Evolutionary conservation across 92 coral and sea anemone species (phyloP).

Genomic region (Chrysogorgia sp.): DNA sequence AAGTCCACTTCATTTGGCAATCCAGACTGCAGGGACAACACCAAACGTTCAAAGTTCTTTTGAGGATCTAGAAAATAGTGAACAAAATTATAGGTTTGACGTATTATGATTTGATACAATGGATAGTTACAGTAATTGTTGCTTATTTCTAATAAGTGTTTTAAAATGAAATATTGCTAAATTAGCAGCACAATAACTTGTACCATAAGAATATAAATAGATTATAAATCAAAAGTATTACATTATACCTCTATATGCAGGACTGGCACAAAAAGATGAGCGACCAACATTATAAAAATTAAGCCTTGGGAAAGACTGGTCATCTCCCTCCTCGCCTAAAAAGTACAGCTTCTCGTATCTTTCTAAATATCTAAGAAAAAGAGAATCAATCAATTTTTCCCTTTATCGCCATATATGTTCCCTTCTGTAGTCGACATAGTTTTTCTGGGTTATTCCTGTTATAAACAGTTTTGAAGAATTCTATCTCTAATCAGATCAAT

Average conservation of each 20-base stretch:
- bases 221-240: not conserved
- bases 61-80: slow-evolving; percentile 60
- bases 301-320: slow-evolving; percentile 45
- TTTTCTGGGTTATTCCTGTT: no score
- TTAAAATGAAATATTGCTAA: no score
- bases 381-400: not conserved
- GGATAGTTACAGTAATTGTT: no score
- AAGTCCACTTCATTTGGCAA: slow-evolving; percentile 98
- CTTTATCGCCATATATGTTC: no score
- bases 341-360: slow-evolving; percentile 89
- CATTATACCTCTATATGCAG: slow-evolving; percentile 11
- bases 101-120: not conserved
- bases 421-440: no score
- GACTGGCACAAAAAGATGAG: not conserved
- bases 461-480: not conserved
- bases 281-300: not conserved
- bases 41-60: slow-evolving; percentile 92
- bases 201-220: not conserved
- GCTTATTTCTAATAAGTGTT: no score
- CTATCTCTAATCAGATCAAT: no score
- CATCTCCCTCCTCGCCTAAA: slow-evolving; percentile 97
- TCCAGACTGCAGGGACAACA: slow-evolving; percentile 94
- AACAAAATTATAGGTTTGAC: not conserved
- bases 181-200: not conserved
- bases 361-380: slow-evolving; percentile 69